phyloP scores from a whole-genome alignment of 2,888 invertebrate species.

The Lithosia quadra region DNA sequence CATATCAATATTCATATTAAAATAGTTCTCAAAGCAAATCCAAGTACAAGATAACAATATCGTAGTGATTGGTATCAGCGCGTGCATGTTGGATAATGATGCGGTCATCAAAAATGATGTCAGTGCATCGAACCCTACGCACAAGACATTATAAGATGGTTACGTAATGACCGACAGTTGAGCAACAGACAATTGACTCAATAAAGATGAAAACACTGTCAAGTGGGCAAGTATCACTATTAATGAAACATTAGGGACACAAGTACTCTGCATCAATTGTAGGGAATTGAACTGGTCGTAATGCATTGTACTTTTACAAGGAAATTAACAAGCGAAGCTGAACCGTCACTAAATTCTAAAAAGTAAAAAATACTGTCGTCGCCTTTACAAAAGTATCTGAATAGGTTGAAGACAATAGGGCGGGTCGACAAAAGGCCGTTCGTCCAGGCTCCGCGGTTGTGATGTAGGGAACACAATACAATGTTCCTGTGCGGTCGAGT shows the following conservation, averaged over 20 bases:
- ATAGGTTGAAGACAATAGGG: constrained; percentile 75
- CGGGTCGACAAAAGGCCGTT: constrained; percentile 75
- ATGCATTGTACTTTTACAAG: constrained; percentile 53
- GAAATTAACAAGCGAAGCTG: constrained; percentile 56
- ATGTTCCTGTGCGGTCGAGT: constrained; percentile 78
- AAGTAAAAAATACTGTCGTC: constrained; percentile 60
- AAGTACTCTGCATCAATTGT: constrained; percentile 58
- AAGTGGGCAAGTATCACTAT: constrained; percentile 74
- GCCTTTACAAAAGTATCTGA: constrained; percentile 73
- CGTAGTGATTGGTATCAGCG: constrained; percentile 29
- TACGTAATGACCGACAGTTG: constrained; percentile 74
- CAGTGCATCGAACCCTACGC: constrained; percentile 74
- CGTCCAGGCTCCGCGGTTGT: constrained; percentile 71
- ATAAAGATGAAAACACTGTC: constrained; percentile 78
- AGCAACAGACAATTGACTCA: constrained; percentile 81
- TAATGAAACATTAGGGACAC: constrained; percentile 73
- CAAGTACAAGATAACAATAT: constrained; percentile 19
- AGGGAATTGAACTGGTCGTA: constrained; percentile 54
- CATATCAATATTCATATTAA: constrained; percentile 5
- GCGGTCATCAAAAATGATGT: constrained; percentile 55
- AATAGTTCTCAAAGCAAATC: neutral
- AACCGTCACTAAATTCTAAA: constrained; percentile 62
- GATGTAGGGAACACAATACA: constrained; percentile 74
- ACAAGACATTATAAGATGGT: constrained; percentile 71
- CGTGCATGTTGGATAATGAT: constrained; percentile 33